These are phyloP conservation scores for Muscidifurax raptorellus DNA, from an alignment of 1,140 invertebrate genomes.

Conservation along the genomic window DNA sequence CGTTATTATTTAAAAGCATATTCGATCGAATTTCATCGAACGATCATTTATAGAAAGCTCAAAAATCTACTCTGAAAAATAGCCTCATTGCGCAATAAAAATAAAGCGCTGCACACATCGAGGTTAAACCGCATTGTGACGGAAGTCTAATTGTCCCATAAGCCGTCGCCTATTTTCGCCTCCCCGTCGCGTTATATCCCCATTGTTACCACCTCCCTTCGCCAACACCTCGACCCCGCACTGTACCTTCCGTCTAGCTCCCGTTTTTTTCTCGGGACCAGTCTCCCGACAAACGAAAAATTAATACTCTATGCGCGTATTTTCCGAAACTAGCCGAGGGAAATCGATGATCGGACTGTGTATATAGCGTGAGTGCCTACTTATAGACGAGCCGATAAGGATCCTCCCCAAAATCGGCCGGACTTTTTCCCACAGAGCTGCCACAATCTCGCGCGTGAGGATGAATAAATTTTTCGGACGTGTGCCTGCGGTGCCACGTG, in stretches of 20 bases:
- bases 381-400: conserved; percentile 11
- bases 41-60: neutral
- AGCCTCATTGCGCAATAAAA: neutral
- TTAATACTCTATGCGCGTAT: neutral
- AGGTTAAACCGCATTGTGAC: conserved; percentile 13
- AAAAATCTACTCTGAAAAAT: conserved; percentile 1
- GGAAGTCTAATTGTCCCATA: conserved; percentile 40
- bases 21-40: too few species aligned
- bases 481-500: conserved; percentile 41
- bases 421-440: conserved; percentile 61
- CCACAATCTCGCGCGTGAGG: conserved; percentile 61
- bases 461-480: conserved; percentile 63
- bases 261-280: neutral
- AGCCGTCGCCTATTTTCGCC: conserved; percentile 15
- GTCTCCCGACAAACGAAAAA: conserved; percentile 3
- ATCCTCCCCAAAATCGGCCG: conserved; percentile 1
- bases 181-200: neutral
- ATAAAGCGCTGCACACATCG: conserved; percentile 2
- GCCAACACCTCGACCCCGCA: neutral
- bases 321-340: conserved; percentile 10
- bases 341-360: neutral
- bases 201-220: conserved; percentile 18
- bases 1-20: too few species aligned
- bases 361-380: neutral
- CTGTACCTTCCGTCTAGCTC: neutral